phyloP scores from a whole-genome alignment of 2,888 invertebrate genomes.

The Scaptomyza polygonia region DNA sequence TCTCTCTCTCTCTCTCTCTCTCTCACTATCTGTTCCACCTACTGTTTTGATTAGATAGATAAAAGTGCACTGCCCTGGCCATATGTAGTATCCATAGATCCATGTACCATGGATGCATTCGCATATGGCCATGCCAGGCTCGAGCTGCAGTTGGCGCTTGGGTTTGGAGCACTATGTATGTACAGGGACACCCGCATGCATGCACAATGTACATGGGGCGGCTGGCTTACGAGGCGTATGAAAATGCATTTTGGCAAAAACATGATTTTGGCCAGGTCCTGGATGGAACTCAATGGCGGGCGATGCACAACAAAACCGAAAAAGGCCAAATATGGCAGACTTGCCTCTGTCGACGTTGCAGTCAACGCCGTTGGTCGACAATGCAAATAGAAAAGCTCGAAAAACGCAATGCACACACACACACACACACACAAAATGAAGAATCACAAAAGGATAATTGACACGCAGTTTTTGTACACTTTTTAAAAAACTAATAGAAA shows the following conservation, averaged over 20 bases:
- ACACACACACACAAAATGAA: slow-evolving; percentile 30
- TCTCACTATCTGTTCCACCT: background rate
- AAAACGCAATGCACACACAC: slow-evolving; percentile 48
- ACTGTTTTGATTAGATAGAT: slow-evolving; percentile 69
- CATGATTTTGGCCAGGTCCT: slow-evolving; percentile 56
- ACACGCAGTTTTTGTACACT: slow-evolving; percentile 18
- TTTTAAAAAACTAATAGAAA: background rate
- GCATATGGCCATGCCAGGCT: slow-evolving; percentile 16
- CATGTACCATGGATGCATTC: slow-evolving; percentile 43
- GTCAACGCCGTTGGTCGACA: slow-evolving; percentile 52
- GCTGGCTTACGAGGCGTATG: slow-evolving; percentile 69
- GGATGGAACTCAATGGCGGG: slow-evolving; percentile 42
- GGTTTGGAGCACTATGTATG: slow-evolving; percentile 27
- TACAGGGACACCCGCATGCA: slow-evolving; percentile 51
- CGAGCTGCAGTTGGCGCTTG: slow-evolving; percentile 1
- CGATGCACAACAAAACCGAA: slow-evolving; percentile 63
- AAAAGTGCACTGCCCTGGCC: slow-evolving; percentile 70
- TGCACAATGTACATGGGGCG: slow-evolving; percentile 53
- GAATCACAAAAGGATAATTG: slow-evolving; percentile 6
- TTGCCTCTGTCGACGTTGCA: slow-evolving; percentile 12
- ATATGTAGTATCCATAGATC: slow-evolving; percentile 6
- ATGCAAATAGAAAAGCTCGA: slow-evolving; percentile 70
- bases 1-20: background rate
- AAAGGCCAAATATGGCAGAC: slow-evolving; percentile 68
- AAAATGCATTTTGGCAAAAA: slow-evolving; percentile 78